Evolutionary conservation across 1,140 invertebrate genomes (phyloP).

Genomic region (Ceratina calcarata): DNA sequence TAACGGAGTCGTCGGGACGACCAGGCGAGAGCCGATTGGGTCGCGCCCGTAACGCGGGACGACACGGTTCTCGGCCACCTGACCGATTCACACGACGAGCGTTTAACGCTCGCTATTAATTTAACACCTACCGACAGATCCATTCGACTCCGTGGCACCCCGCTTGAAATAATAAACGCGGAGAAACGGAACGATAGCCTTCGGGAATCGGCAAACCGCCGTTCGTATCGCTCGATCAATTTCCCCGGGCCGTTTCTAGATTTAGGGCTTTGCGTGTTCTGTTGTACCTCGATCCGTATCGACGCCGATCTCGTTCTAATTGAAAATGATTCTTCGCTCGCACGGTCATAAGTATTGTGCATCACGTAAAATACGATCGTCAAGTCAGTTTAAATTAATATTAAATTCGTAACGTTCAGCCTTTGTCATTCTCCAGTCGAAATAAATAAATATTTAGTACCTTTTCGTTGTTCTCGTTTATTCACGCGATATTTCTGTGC

Average conservation of each 20-base stretch:
- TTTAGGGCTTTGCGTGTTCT: conserved; percentile 10
- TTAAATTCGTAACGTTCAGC: too few species aligned
- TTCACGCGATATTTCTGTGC: too few species aligned
- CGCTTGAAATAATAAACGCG: conserved; percentile 61
- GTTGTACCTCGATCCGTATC: background rate
- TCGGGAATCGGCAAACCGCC: conserved; percentile 45
- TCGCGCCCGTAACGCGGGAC: conserved; percentile 51
- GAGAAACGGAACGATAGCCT: conserved; percentile 47
- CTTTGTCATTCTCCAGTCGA: too few species aligned
- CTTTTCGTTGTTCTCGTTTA: too few species aligned
- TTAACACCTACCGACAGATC: conserved; percentile 56
- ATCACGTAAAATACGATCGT: too few species aligned
- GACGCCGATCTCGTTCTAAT: background rate
- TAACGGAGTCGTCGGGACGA: conserved; percentile 37
- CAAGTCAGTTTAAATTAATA: too few species aligned
- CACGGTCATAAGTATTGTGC: too few species aligned
- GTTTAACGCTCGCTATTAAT: conserved; percentile 63
- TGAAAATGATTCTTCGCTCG: too few species aligned
- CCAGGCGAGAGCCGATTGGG: conserved; percentile 4
- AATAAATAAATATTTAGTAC: too few species aligned
- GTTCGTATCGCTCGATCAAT: conserved; percentile 21
- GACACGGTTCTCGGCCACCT: conserved; percentile 61
- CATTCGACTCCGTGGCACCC: conserved; percentile 12
- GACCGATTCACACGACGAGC: conserved; percentile 61
- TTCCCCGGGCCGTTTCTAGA: conserved; percentile 15